Conservation (phyloP, 1,140 invertebrate species). For the Drosophila cardini region DNA sequence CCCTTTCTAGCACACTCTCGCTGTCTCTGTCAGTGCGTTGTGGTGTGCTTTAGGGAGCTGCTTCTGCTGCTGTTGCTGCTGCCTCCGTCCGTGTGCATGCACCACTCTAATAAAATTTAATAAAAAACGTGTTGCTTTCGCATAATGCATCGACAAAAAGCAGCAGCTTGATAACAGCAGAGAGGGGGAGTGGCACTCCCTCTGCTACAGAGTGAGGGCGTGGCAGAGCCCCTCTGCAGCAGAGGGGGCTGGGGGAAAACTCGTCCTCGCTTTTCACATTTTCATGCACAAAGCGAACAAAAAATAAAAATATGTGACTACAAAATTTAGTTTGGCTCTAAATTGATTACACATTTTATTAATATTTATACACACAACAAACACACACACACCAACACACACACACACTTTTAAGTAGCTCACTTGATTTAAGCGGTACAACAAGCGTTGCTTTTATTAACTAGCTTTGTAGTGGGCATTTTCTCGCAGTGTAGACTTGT, state of each 20-base stretch:
- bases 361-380: conserved; percentile 8
- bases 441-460: background rate
- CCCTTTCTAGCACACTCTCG: background rate
- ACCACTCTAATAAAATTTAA: conserved; percentile 80
- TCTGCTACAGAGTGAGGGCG: background rate
- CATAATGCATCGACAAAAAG: conserved; percentile 74
- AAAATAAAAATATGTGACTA: conserved; percentile 11
- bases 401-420: background rate
- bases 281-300: no score
- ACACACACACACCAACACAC: conserved; percentile 5
- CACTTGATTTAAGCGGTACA: background rate
- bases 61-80: conserved; percentile 34
- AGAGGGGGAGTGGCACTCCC: background rate
- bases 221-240: background rate
- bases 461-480: background rate
- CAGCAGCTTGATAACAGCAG: background rate
- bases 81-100: conserved; percentile 59
- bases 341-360: conserved; percentile 29
- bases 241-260: no score
- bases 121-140: conserved; percentile 76
- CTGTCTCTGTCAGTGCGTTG: conserved; percentile 11
- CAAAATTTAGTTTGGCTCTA: conserved; percentile 24
- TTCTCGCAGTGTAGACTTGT: background rate
- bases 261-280: background rate
- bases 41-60: conserved; percentile 30